Conservation (phyloP, 2,888 invertebrate species). For the Noctua pronuba region DNA sequence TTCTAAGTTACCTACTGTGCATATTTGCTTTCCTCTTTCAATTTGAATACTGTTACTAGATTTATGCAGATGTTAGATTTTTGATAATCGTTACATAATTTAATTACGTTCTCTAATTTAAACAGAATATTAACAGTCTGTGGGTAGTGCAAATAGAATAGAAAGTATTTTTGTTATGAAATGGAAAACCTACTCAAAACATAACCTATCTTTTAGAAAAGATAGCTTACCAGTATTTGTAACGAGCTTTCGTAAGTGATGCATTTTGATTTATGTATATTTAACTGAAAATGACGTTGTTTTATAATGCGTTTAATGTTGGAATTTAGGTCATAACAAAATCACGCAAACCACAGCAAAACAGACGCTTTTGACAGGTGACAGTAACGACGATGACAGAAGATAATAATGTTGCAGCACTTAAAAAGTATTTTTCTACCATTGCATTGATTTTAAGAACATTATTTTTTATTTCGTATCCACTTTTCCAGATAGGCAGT, state of each 20-base stretch:
- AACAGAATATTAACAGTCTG: neutral
- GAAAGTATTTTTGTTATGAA: slow-evolving; percentile 31
- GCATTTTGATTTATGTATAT: slow-evolving; percentile 58
- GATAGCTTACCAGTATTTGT: slow-evolving; percentile 63
- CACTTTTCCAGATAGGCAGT: no score
- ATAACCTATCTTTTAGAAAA: slow-evolving; percentile 36
- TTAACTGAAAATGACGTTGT: neutral
- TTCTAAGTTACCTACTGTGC: neutral
- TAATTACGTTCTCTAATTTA: neutral
- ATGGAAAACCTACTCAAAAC: slow-evolving; percentile 31
- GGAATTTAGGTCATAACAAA: slow-evolving; percentile 41
- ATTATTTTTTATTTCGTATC: neutral
- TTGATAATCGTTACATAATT: neutral
- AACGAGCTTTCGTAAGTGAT: slow-evolving; percentile 64
- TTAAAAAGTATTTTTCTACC: neutral
- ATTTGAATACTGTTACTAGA: neutral
- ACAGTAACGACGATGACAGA: neutral
- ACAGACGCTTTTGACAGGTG: slow-evolving; percentile 28
- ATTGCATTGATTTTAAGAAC: neutral
- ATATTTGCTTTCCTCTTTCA: neutral
- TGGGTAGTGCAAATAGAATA: neutral
- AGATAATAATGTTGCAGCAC: neutral
- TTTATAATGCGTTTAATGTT: slow-evolving; percentile 1
- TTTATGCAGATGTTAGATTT: neutral
- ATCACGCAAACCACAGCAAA: slow-evolving; percentile 40